Conservation (phyloP, 2,888 invertebrate species). For the Melanargia galathea region DNA sequence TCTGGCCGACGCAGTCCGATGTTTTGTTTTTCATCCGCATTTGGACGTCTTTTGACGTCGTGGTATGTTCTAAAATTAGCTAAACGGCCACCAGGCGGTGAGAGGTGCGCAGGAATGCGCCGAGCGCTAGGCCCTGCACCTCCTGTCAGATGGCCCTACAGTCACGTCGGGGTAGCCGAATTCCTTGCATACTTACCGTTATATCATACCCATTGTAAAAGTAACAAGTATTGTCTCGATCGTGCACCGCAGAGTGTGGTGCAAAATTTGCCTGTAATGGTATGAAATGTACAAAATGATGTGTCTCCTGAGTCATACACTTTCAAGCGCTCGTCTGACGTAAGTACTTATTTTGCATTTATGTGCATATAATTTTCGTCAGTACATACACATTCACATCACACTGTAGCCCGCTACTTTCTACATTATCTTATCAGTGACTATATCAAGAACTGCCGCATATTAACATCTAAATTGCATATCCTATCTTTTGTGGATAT, state of each 20-base stretch:
- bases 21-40: constrained; percentile 78
- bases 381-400: constrained; percentile 39
- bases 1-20: constrained; percentile 65
- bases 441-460: constrained; percentile 20
- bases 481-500: constrained; percentile 24
- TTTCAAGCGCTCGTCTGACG: constrained; percentile 50
- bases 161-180: constrained; percentile 39
- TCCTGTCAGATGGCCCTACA: constrained; percentile 45
- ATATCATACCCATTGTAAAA: constrained; percentile 32
- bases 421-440: constrained; percentile 46
- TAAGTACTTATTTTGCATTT: constrained; percentile 46
- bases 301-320: constrained; percentile 51
- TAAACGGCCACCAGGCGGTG: constrained; percentile 68
- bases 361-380: constrained; percentile 44
- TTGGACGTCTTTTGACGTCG: constrained; percentile 75
- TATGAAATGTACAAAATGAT: constrained; percentile 39
- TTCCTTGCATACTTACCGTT: constrained; percentile 46
- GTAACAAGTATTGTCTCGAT: constrained; percentile 32
- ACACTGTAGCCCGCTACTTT: constrained; percentile 42
- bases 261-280: constrained; percentile 38
- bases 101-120: constrained; percentile 63
- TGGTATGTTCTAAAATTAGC: constrained; percentile 80
- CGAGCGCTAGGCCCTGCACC: constrained; percentile 49
- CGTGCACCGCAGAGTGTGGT: constrained; percentile 14
- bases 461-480: constrained; percentile 24